Evolutionary conservation across 2,888 invertebrate species (phyloP).

Genomic region (Tenthredo notha): DNA sequence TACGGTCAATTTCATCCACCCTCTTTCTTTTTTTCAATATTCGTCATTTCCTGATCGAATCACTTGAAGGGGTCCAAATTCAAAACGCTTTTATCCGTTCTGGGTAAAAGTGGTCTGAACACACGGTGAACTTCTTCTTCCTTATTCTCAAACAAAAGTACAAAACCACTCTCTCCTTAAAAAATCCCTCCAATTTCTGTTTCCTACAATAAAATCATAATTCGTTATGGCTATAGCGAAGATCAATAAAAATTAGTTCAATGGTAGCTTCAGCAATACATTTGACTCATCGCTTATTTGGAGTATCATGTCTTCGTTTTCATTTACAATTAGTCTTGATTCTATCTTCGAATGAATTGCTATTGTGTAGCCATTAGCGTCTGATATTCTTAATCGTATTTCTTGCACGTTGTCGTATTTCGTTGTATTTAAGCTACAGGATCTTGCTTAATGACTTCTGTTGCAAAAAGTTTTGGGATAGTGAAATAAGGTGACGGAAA

Average conservation of each 20-base stretch:
- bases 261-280: too few species aligned
- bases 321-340: too few species aligned
- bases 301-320: too few species aligned
- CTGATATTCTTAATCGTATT: background rate
- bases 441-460: background rate
- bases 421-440: background rate
- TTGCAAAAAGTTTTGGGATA: background rate
- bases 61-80: background rate
- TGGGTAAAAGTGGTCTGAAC: background rate
- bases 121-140: background rate
- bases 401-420: background rate
- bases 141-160: background rate
- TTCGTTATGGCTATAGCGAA: background rate
- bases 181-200: background rate
- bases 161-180: background rate
- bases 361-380: background rate
- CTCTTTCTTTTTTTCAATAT: background rate
- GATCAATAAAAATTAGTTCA: too few species aligned
- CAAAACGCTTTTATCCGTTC: background rate
- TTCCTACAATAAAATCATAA: background rate
- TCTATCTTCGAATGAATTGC: background rate
- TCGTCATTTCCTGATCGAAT: conserved; percentile 15
- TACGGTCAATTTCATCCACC: conserved; percentile 56
- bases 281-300: too few species aligned
- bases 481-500: background rate